Evolutionary conservation across 2,797 vertebrate species (phyloP), one percentile per base, ranked within the genome.

Genomic region (Tenualosa thibaudeaui): DNA sequence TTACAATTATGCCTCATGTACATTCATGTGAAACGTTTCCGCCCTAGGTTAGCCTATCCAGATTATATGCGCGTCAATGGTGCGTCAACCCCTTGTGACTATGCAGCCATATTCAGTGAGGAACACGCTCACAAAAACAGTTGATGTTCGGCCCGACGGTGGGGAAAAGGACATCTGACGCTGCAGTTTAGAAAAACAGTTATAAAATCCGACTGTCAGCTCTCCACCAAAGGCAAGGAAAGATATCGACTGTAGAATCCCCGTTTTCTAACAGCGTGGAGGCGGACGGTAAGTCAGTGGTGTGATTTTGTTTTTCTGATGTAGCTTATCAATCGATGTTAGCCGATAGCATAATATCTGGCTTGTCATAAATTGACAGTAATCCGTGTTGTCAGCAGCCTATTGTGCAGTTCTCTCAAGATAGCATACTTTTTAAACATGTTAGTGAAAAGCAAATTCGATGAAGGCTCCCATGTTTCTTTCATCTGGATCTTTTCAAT

Each of bases 41-140:
- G 71, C 37, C 15, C 17, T 78, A 7, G 17, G 37, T 17, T 40
- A 46, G 71, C 40, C 71, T 78, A 78, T 78, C 71, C 71, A 78
- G 37, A 43, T 84, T 8, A 5, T 62, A 9, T 19, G 2, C 84
- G 43, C 62, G 65, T 87, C 87, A 84, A 81, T 24, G 53, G 81
- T 88, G 86, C 90, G 91, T 91, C 90, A 90, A 81, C 54, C 83
- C 88, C 91, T 89, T 88, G 91, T 90, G 91, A 91, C 90, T 86
- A 17, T 51, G 86, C 86, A 86, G 90, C 89, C 90, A 90, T 91
- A 90, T 90, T 89, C 86, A 84, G 86, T 82, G 85, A 86, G 82
- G 82, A 83, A 81, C 81, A 58, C 24, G 83, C 81, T 65, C 85
- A 85, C 81, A 37, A 40, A 82, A 86, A 86, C 88, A 86, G 88